Evolutionary conservation across 2,888 invertebrate genomes (phyloP).

Genomic region (Caenorhabditis drosophilae): DNA sequence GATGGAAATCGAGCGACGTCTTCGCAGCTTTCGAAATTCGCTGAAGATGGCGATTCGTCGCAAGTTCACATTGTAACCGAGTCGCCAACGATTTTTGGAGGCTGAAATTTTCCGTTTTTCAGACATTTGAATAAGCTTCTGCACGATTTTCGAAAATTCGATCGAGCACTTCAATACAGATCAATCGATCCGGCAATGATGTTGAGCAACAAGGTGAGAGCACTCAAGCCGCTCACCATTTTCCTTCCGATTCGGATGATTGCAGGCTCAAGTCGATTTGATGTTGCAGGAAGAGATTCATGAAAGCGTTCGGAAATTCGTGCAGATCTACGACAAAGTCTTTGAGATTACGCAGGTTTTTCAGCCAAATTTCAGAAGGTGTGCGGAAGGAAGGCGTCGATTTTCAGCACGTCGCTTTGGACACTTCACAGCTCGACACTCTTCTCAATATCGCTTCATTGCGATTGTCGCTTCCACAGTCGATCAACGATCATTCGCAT

Average conservation of each 20-base stretch:
- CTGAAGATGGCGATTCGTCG: slow-evolving; percentile 31
- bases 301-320: slow-evolving; percentile 36
- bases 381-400: neutral
- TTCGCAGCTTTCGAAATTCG: slow-evolving; percentile 24
- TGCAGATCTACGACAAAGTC: slow-evolving; percentile 55
- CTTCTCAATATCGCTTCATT: slow-evolving; percentile 43
- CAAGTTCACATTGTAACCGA: slow-evolving; percentile 22
- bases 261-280: slow-evolving; percentile 52
- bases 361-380: neutral
- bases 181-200: slow-evolving; percentile 62
- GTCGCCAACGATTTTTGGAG: neutral
- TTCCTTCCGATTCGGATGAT: too few relatives aligned
- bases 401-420: slow-evolving; percentile 42
- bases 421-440: slow-evolving; percentile 44
- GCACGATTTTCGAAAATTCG: slow-evolving; percentile 39
- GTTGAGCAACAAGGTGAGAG: slow-evolving; percentile 56
- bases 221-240: too few relatives aligned
- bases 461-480: slow-evolving; percentile 40
- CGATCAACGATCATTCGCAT: slow-evolving; percentile 43
- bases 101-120: neutral
- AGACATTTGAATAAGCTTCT: slow-evolving; percentile 34
- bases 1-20: slow-evolving; percentile 28
- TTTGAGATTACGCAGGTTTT: slow-evolving; percentile 54
- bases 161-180: slow-evolving; percentile 54
- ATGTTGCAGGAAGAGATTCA: slow-evolving; percentile 51